Evolutionary conservation across 2,888 invertebrate genomes (phyloP), one percentile per base, ranked within the genome.

Genomic region (Noctua janthina): DNA sequence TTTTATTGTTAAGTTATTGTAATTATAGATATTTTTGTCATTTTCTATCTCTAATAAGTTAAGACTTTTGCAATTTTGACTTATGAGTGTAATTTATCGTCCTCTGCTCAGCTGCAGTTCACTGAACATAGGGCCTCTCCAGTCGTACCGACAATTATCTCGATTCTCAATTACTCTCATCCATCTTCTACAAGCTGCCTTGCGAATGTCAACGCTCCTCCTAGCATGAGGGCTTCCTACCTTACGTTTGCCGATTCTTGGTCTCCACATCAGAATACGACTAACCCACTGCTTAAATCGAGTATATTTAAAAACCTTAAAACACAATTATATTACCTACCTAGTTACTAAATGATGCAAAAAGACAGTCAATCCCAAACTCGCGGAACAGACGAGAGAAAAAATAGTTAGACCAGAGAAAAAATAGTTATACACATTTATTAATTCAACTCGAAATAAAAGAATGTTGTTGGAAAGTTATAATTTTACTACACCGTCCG

Each of bases 1-100:
- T 78, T 79, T 81, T 81, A 86, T 85, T 85, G 77, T 84, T 82
- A 66, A n/a, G 43, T 73, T 77, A 73, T 71, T 71, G 46, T 46
- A 72, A 29, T 76, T 59, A 74, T 82, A 75, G 69, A 68, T 49
- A 59, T 73, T 66, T 51, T 79, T 46, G 39, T 15, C 0, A 4
- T 54, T 7, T 3, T 29, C 15, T 81, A 43, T 74, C 3, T 56
- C 0, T 35, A 15, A 54, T 35, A 15, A n/a, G 4, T 51, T 35
- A 62, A 0, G 15, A 62, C 7, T 7, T 15, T 62, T 62, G 15
- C 7, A 29, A 29, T 62, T 29, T 0, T 5, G 39, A 39, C 39
- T 39, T 39, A 64, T 35, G 64, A 20, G 1, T 64, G 17, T 20
- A 64, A 35, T 64, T 64, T 64, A 64, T 35, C 39, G 20, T 39